phyloP scores from a whole-genome alignment of 30 jellyfish, hydroid and myxozoan species.

The Rhopilema esculentum region DNA sequence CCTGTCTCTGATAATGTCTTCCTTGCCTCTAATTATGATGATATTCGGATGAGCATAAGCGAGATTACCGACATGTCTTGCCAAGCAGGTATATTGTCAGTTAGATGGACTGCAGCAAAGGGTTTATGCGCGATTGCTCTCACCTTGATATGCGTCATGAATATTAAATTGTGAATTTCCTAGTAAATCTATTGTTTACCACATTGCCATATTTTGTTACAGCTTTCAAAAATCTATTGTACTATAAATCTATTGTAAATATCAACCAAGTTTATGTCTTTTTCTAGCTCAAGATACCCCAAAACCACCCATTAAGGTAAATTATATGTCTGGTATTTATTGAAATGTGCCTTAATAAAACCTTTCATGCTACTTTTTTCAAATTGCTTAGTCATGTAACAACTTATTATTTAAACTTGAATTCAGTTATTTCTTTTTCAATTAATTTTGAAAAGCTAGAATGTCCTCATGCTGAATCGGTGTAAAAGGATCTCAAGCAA shows the following conservation, averaged over 20 bases:
- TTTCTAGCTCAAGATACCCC: constrained; percentile 67
- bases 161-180: background rate
- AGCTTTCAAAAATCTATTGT: too few relatives aligned
- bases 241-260: too few relatives aligned
- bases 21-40: constrained; percentile 95
- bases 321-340: background rate
- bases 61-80: constrained; percentile 90
- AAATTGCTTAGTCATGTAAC: too few relatives aligned
- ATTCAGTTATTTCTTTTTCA: too few relatives aligned
- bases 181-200: background rate
- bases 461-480: too few relatives aligned
- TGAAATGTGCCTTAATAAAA: too few relatives aligned
- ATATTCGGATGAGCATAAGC: constrained; percentile 79
- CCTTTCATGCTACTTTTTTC: background rate
- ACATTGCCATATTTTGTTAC: too few relatives aligned
- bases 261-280: background rate
- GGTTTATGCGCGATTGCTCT: background rate
- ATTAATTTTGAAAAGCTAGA: too few relatives aligned
- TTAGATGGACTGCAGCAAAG: background rate
- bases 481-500: too few relatives aligned
- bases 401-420: too few relatives aligned
- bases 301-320: constrained; percentile 65
- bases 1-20: constrained; percentile 91
- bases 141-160: too few relatives aligned
- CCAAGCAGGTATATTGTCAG: constrained; percentile 79